phyloP scores from a whole-genome alignment of 2,888 invertebrate genomes.

The Cantharis nigra region DNA sequence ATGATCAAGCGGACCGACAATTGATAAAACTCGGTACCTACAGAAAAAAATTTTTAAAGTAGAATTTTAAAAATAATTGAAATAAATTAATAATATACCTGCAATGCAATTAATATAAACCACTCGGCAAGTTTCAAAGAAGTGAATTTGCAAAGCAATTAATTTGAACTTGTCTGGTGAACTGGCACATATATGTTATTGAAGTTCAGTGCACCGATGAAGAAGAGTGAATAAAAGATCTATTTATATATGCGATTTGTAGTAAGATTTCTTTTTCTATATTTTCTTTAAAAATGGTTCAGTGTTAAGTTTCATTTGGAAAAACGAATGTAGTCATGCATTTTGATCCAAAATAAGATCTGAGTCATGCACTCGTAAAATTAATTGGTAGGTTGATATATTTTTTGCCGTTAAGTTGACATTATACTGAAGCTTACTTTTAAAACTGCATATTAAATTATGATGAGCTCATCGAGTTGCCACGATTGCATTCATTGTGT shows the following conservation, averaged over 20 bases:
- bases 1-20: background rate
- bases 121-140: conserved; percentile 4
- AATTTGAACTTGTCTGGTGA: conserved; percentile 13
- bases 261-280: background rate
- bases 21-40: background rate
- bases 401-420: background rate
- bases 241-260: conserved; percentile 17
- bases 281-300: background rate
- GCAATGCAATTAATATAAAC: background rate
- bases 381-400: background rate
- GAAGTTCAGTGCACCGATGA: conserved; percentile 18
- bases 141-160: conserved; percentile 6
- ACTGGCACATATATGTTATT: conserved; percentile 16
- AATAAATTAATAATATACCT: background rate
- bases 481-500: background rate
- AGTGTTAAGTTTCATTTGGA: background rate
- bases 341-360: background rate
- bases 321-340: background rate
- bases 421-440: background rate
- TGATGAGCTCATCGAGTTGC: background rate
- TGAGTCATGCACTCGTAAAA: background rate
- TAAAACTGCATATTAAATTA: background rate
- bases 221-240: conserved; percentile 11
- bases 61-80: background rate
- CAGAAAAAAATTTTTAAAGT: background rate